Evolutionary conservation across 2,797 vertebrate species (phyloP).

Genomic region (Sebastes hubbsi): DNA sequence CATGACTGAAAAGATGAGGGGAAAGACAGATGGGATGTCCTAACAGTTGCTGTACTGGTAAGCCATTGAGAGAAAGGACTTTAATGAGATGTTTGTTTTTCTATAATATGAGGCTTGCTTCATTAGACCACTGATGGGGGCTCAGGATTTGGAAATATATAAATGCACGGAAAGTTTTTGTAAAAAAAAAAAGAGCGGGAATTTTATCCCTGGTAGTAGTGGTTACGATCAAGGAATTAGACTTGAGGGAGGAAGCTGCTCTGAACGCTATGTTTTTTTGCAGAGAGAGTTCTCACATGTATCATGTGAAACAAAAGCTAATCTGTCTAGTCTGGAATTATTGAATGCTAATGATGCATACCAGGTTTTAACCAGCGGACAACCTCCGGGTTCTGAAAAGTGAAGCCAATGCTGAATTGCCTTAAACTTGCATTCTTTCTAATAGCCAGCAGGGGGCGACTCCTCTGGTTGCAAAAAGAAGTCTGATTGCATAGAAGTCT

Average conservation of each 20-base stretch:
- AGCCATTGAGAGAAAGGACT: constrained; percentile 23
- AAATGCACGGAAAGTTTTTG: constrained; percentile 35
- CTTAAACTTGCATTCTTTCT: neutral
- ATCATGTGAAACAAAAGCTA: constrained; percentile 5
- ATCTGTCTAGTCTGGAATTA: neutral
- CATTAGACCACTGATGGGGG: constrained; percentile 16
- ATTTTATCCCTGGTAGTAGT: constrained; percentile 2
- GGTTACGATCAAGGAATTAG: constrained; percentile 23
- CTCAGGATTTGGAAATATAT: constrained; percentile 36
- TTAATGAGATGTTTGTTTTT: constrained; percentile 55
- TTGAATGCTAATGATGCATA: neutral
- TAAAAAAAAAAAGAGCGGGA: neutral
- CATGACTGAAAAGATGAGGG: constrained; percentile 42
- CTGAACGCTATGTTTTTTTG: neutral
- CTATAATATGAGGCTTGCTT: constrained; percentile 27
- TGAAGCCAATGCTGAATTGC: neutral
- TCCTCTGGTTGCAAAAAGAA: too few relatives aligned
- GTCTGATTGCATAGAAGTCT: too few relatives aligned
- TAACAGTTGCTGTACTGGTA: constrained; percentile 26
- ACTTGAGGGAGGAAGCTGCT: constrained; percentile 13
- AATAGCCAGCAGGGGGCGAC: too few relatives aligned
- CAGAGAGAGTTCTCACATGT: neutral
- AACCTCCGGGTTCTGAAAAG: too few relatives aligned
- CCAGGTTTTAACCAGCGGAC: neutral
- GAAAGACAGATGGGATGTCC: constrained; percentile 33